Conservation (phyloP, 2,797 vertebrate species). For the Lophotriccus pileatus region DNA sequence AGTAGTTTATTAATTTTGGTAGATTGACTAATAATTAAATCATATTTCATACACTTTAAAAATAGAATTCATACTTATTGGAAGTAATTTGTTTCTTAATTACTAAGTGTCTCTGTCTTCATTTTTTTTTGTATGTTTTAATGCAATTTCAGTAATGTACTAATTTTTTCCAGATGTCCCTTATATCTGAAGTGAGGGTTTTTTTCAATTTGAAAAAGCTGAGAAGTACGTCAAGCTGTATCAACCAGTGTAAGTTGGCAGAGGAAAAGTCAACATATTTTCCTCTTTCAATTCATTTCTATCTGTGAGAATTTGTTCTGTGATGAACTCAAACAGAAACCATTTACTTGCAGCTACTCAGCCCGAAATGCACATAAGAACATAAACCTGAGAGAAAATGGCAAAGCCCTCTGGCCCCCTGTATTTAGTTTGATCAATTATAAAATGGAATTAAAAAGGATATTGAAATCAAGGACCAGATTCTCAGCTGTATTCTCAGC, state of each 20-base stretch:
- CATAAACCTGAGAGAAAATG: neutral
- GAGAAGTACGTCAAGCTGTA: neutral
- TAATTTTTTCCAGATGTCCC: neutral
- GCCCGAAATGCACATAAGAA: neutral
- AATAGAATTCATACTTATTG: neutral
- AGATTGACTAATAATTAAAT: neutral
- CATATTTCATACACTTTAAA: neutral
- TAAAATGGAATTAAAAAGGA: neutral
- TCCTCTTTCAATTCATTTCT: neutral
- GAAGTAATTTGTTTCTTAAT: neutral
- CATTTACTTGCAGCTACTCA: neutral
- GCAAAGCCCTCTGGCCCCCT: neutral
- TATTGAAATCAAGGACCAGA: neutral
- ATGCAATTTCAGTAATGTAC: neutral
- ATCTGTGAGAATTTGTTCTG: neutral
- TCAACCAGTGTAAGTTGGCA: neutral
- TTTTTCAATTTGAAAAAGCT: neutral
- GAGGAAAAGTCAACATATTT: neutral
- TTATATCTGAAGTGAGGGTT: neutral
- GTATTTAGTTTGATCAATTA: neutral
- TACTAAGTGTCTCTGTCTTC: neutral
- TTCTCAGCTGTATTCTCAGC: neutral
- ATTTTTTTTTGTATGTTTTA: neutral
- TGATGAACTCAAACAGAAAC: neutral
- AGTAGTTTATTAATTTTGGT: conserved; percentile 7